These are phyloP conservation scores for Anthopleura xanthogrammica DNA, from an alignment of 92 coral and sea anemone species.

Conservation along the genomic window DNA sequence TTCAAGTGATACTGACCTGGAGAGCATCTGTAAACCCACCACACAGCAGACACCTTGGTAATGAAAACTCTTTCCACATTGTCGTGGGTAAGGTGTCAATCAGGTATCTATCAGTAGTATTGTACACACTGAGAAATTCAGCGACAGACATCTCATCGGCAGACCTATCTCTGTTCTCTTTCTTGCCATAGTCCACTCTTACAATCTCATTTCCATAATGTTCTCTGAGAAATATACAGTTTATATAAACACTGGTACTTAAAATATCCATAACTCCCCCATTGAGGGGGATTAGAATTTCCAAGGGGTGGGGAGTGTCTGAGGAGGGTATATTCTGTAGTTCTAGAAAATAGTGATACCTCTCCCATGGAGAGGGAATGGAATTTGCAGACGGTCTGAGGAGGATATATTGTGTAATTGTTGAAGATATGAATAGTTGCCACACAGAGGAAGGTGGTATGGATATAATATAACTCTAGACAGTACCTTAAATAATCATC, in stretches of 20 bases:
- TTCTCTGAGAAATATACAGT: conserved; percentile 29
- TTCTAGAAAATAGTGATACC: background rate
- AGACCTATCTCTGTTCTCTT: conserved; percentile 83
- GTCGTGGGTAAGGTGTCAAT: conserved; percentile 77
- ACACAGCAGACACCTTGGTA: conserved; percentile 79
- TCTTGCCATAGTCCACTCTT: conserved; percentile 90
- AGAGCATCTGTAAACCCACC: conserved; percentile 90
- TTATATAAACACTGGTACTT: no score
- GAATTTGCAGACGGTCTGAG: background rate
- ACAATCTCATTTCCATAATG: conserved; percentile 68
- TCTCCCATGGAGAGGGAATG: background rate
- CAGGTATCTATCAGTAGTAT: conserved; percentile 75
- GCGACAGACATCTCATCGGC: conserved; percentile 75
- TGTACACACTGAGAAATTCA: conserved; percentile 74
- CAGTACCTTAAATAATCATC: conserved; percentile 77
- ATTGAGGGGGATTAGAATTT: no score
- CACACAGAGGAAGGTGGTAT: background rate
- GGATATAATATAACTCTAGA: background rate
- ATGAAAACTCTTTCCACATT: conserved; percentile 79
- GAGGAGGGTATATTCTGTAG: background rate
- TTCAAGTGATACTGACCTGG: conserved; percentile 43
- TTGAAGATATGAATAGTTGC: no score
- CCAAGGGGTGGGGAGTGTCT: no score
- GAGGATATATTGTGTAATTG: no score
- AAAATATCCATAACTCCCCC: no score